Conservation (phyloP, 2,797 vertebrate species). For the Bucorvus abyssinicus region DNA sequence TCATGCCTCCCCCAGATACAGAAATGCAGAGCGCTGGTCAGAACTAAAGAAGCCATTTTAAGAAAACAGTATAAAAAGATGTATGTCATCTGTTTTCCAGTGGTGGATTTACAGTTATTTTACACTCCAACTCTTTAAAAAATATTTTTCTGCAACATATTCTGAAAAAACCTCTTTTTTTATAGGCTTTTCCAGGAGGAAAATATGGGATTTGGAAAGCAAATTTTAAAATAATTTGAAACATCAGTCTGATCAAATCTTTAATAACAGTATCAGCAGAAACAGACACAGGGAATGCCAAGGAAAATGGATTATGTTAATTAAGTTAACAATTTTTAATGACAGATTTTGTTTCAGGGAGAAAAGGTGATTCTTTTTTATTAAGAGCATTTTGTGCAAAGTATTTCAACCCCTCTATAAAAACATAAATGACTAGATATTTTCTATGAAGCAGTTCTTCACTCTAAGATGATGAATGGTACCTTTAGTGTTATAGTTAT, state of each 20-base stretch:
- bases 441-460: not conserved
- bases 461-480: not conserved
- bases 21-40: not conserved
- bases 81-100: not conserved
- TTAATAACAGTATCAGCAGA: conserved; percentile 26
- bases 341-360: not conserved
- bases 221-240: conserved; percentile 16
- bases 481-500: not conserved
- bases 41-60: conserved; percentile 17
- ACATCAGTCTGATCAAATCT: conserved; percentile 17
- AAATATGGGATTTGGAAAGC: not conserved
- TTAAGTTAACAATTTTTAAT: conserved; percentile 29
- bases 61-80: not conserved
- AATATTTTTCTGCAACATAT: not conserved
- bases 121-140: not conserved
- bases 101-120: not conserved
- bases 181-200: not conserved
- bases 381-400: not conserved
- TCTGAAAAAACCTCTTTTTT: not conserved
- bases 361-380: not conserved
- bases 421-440: not conserved
- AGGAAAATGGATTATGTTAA: conserved; percentile 38
- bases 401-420: not conserved
- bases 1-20: not conserved
- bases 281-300: not conserved